Conservation (phyloP, 2,888 invertebrate species). For the Athetis lepigone region DNA sequence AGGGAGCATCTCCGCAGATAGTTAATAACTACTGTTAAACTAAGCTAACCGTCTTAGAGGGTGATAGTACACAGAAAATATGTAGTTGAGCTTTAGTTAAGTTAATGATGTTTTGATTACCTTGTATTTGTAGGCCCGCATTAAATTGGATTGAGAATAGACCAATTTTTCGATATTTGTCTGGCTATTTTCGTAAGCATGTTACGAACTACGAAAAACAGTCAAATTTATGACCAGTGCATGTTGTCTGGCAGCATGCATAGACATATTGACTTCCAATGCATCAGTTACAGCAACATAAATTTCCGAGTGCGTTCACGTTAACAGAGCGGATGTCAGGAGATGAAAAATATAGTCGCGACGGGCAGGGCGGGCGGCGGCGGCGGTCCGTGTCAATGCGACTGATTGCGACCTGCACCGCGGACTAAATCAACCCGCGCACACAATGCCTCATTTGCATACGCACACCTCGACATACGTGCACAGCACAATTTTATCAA, state of each 20-base stretch:
- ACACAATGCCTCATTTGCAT: conserved; percentile 78
- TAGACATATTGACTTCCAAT: conserved; percentile 55
- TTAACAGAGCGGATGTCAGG: conserved; percentile 77
- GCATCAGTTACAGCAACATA: conserved; percentile 69
- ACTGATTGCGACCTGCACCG: conserved; percentile 75
- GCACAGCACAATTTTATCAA: conserved; percentile 68
- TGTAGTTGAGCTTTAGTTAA: neutral
- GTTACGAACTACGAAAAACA: conserved; percentile 22
- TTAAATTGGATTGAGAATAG: neutral
- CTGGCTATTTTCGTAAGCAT: conserved; percentile 6
- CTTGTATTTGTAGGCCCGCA: neutral
- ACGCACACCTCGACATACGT: conserved; percentile 61
- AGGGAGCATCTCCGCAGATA: conserved; percentile 55
- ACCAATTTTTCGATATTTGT: conserved; percentile 3
- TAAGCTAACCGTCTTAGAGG: conserved; percentile 54
- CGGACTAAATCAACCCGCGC: conserved; percentile 71
- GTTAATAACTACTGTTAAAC: conserved; percentile 59
- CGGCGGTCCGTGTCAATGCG: conserved; percentile 72
- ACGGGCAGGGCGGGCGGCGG: conserved; percentile 38
- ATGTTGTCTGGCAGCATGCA: conserved; percentile 27
- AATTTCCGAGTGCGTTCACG: conserved; percentile 72
- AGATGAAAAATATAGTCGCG: conserved; percentile 80
- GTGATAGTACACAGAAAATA: conserved; percentile 40
- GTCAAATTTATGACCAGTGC: conserved; percentile 21
- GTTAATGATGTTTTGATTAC: neutral